Conservation (phyloP, 2,888 invertebrate genomes). For the Kuschelorhynchus macadamiae region DNA sequence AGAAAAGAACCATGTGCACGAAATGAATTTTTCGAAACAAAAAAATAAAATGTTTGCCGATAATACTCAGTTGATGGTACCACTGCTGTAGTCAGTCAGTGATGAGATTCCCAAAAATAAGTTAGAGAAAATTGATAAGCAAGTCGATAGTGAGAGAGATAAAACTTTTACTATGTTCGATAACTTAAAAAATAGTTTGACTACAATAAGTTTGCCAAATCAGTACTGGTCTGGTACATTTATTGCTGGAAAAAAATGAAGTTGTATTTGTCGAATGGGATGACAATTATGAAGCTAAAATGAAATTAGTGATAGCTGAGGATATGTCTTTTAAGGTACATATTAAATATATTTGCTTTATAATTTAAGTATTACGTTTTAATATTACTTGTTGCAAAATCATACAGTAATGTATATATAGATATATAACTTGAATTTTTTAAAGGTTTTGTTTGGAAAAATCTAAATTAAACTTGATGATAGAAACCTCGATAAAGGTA, state of each 20-base stretch:
- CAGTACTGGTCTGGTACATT: constrained; percentile 20
- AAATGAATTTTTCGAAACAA: not conserved
- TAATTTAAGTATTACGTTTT: too few relatives aligned
- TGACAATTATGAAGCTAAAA: not conserved
- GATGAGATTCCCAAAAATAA: not conserved
- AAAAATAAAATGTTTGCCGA: not conserved
- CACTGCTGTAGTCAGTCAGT: not conserved
- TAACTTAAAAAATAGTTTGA: constrained; percentile 8
- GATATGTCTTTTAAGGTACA: constrained; percentile 23
- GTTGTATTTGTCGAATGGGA: constrained; percentile 13
- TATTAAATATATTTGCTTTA: too few relatives aligned
- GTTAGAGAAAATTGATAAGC: not conserved
- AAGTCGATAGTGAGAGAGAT: constrained; percentile 8
- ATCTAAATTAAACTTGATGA: constrained; percentile 1
- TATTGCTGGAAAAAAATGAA: constrained; percentile 11
- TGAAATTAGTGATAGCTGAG: constrained; percentile 9
- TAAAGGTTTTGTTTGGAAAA: constrained; percentile 21
- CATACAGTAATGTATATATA: not conserved
- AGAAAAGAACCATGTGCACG: not conserved
- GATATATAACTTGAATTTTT: not conserved
- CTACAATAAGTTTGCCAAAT: constrained; percentile 1
- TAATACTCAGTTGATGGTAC: not conserved
- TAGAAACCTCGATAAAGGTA: not conserved
- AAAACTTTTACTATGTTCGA: not conserved
- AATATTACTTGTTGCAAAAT: constrained; percentile 1